These are phyloP conservation scores for Paramormyrops kingsleyae DNA, from an alignment of 2,113 vertebrate genomes.

Conservation along the genomic window DNA sequence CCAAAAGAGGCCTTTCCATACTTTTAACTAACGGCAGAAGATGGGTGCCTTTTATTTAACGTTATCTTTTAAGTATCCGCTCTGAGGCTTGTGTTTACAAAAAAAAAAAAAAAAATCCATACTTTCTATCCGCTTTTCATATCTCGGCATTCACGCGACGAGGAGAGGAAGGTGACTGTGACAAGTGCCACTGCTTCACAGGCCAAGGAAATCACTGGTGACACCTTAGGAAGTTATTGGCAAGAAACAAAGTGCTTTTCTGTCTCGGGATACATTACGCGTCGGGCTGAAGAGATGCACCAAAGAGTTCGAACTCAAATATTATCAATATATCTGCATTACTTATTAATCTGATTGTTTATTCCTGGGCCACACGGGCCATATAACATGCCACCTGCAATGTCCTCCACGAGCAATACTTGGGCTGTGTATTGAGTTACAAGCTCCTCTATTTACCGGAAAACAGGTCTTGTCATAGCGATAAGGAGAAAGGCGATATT, in stretches of 20 bases:
- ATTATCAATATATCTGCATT: constrained; percentile 62
- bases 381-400: constrained; percentile 59
- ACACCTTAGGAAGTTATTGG: constrained; percentile 12
- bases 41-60: neutral
- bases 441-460: constrained; percentile 60
- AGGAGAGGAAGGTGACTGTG: constrained; percentile 6
- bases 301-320: constrained; percentile 51
- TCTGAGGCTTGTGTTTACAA: neutral
- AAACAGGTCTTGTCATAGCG: constrained; percentile 60
- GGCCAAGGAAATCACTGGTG: neutral
- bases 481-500: constrained; percentile 71
- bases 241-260: constrained; percentile 27
- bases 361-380: constrained; percentile 48
- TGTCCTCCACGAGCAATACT: constrained; percentile 60
- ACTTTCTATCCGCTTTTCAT: neutral
- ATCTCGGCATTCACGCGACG: neutral
- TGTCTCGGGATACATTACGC: constrained; percentile 39
- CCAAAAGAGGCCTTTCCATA: neutral
- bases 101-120: neutral
- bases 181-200: neutral
- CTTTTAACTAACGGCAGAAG: neutral
- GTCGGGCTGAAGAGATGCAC: constrained; percentile 45
- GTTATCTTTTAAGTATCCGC: neutral
- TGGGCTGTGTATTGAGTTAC: constrained; percentile 56
- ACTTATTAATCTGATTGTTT: constrained; percentile 67